phyloP scores from a whole-genome alignment of 2,888 invertebrate genomes.

The Enchytraeus crypticus region DNA sequence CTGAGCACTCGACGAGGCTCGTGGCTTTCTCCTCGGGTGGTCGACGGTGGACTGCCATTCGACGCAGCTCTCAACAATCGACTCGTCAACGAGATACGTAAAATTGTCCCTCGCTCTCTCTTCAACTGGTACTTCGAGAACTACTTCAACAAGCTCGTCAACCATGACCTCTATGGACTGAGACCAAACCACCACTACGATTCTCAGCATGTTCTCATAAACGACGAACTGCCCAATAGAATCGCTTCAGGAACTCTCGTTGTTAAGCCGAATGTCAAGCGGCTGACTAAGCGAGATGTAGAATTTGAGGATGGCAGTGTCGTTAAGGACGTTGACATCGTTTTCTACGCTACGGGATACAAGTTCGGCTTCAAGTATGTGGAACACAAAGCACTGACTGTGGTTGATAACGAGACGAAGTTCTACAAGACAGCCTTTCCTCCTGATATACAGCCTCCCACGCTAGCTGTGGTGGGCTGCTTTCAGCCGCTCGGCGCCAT shows the following conservation, averaged over 20 bases:
- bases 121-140: constrained; percentile 12
- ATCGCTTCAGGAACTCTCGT: constrained; percentile 45
- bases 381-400: constrained; percentile 35
- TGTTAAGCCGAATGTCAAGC: constrained; percentile 37
- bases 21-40: constrained; percentile 47
- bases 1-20: constrained; percentile 49
- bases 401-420: constrained; percentile 36
- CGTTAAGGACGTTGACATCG: constrained; percentile 39
- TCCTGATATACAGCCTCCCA: constrained; percentile 37
- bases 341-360: constrained; percentile 47
- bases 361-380: constrained; percentile 49
- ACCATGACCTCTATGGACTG: constrained; percentile 47
- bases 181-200: constrained; percentile 40
- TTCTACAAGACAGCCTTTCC: constrained; percentile 49
- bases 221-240: too few relatives aligned
- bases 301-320: constrained; percentile 39
- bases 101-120: not conserved
- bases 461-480: too few relatives aligned
- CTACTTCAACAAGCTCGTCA: constrained; percentile 37
- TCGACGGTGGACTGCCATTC: constrained; percentile 33
- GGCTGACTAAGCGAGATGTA: constrained; percentile 35
- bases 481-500: constrained; percentile 50
- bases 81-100: constrained; percentile 8
- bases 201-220: constrained; percentile 45
- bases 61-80: constrained; percentile 31